Evolutionary conservation across 2,888 invertebrate species (phyloP), one percentile per base, ranked within the genome.

Genomic region (Bembecia ichneumoniformis): DNA sequence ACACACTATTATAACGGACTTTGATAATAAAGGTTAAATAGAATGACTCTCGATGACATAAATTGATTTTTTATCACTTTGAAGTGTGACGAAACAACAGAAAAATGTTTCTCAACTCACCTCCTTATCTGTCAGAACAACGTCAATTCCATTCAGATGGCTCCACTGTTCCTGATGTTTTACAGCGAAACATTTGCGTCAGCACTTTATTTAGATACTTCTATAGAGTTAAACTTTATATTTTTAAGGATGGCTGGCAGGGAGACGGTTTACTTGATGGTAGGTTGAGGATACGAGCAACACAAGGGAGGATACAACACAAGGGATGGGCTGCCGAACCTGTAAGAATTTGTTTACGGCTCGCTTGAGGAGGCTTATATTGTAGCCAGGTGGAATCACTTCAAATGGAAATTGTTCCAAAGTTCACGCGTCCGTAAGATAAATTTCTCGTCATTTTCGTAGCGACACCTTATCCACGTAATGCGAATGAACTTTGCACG

Each of bases 1-100:
- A 28, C 28, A 15, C 44, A 44, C 13, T 15, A 14, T 3, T 17
- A 15, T 62, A 62, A 59, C 59, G 56, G 58, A 50, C 57, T 50
- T 56, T 58, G 73, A 74, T 74, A 74, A 64, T 17, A 62, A 55
- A 66, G 67, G 68, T 67, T 66, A 73, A 70, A 66, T 65, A 59
- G 58, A 60, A 53, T 68, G 66, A 68, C 68, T 71, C 66, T 62
- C 58, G 59, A 68, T 82, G 82, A 82, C 82, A 81, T 70, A 82
- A 83, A 82, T 84, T 83, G 82, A 82, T 77, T 82, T 77, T 74
- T 80, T 78, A 81, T 78, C 77, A 61, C 67, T 28, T 57, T 58
- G 65, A 68, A 65, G 70, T 68, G 72, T 79, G 76, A 77, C 72
- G 77, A 75, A 74, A 79, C 66, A 62, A 63, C 60, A 65, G 66